Base-by-base conservation (phyloP, 1,140 invertebrate genomes). In the Philopotamus ludificatus region DNA sequence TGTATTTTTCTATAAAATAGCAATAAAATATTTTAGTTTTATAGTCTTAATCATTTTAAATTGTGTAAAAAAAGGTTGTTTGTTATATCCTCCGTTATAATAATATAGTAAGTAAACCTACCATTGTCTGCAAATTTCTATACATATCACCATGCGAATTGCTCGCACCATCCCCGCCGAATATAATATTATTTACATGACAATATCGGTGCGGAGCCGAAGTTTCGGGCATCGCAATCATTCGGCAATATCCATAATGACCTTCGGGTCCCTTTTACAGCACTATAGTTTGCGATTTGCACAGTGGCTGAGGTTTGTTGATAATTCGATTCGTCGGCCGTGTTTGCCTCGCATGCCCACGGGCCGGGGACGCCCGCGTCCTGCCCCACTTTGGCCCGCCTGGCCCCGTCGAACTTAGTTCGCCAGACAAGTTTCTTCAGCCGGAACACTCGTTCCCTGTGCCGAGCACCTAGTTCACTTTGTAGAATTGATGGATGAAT, bases 261-360 rank as follows among this genome's bases (percentile, higher is more conserved):
- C 12, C 28, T 4, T 12, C n/a, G n/a, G 12, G 12, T 10, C 21
- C 47, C 47, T 21, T 49, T 49, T 18, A 49, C 47, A 21, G 47
- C 47, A 10, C 47, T 49, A 49, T 49, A 49, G 47, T 49, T 49
- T 49, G 22, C 47, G 22, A 49, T 49, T 49, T 49, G 28, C 28
- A 26, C 54, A 55, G 51, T 23, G 63, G 28, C 15, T 20, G 21
- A 26, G 53, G 53, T 49, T 55, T 55, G 64, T 51, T 66, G 20
- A 60, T 66, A 66, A 66, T 66, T 66, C 65, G 65, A 66, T 66
- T 66, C 58, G 25, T 44, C 21, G 51, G 47, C 18, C 59, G 26
- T 61, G 58, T 66, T 66, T 66, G 54, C 58, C 26, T 51, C 21
- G 41, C 62, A 23, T 64, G 51, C 16, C 47, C 26, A 53, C 22